Conservation (phyloP, 2,113 vertebrate genomes). For the Dicerorhinus sumatrensis region DNA sequence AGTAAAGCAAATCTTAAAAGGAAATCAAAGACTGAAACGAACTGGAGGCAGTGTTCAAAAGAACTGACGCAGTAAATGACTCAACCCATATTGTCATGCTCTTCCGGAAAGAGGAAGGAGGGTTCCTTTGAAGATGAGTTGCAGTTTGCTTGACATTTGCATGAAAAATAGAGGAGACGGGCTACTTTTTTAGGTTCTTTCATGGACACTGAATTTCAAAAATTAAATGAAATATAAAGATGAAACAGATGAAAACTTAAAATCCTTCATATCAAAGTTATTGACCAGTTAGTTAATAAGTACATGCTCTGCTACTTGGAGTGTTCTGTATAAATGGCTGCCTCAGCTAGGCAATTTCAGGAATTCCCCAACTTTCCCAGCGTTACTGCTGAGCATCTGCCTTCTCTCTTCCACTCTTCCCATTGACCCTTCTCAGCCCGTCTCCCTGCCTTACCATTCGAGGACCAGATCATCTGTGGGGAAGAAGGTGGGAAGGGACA, state of each 20-base stretch:
- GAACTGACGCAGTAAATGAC: neutral
- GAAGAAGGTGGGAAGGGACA: neutral
- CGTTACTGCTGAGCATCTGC: neutral
- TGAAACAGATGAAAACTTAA: neutral
- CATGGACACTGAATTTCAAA: neutral
- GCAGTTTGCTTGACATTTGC: constrained; percentile 46
- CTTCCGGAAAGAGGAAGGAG: neutral
- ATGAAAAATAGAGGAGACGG: neutral
- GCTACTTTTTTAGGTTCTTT: neutral
- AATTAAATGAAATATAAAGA: neutral
- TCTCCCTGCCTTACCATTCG: neutral
- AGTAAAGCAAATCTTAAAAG: constrained; percentile 43
- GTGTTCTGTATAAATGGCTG: neutral
- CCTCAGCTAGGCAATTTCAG: neutral
- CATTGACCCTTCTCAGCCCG: neutral
- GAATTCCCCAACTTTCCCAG: neutral
- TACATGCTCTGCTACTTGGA: neutral
- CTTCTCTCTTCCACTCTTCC: neutral
- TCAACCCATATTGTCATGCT: neutral
- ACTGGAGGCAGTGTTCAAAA: neutral
- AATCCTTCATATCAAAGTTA: neutral
- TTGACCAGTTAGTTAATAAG: neutral
- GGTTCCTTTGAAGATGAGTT: constrained; percentile 19
- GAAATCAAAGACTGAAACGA: constrained; percentile 1
- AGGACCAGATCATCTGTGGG: neutral